phyloP scores from a whole-genome alignment of 2,888 invertebrate genomes.

The Trachelus troglodyta region DNA sequence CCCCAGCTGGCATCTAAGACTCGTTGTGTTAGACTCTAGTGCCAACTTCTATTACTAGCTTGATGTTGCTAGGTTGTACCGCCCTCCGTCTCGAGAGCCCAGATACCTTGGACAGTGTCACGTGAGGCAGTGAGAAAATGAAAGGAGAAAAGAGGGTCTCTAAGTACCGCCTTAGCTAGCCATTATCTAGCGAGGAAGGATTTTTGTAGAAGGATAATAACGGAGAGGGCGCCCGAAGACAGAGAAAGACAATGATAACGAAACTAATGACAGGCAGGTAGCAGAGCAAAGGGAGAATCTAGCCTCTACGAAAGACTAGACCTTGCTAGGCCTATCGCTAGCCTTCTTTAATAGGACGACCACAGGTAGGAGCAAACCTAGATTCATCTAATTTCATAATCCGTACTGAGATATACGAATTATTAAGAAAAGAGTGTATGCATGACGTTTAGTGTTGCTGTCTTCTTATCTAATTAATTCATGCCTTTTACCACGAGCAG shows the following conservation, averaged over 20 bases:
- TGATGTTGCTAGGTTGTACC: neutral
- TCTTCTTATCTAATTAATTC: neutral
- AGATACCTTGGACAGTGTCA: neutral
- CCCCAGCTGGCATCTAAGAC: neutral
- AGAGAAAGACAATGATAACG: constrained; percentile 27
- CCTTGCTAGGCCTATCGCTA: constrained; percentile 52
- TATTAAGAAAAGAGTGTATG: constrained; percentile 14
- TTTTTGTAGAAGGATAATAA: constrained; percentile 34
- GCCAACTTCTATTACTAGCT: neutral
- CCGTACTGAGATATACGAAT: constrained; percentile 20
- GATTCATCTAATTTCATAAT: constrained; percentile 47
- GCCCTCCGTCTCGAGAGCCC: neutral
- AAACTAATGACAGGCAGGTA: constrained; percentile 58
- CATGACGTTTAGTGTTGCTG: constrained; percentile 13
- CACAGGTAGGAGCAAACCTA: constrained; percentile 55
- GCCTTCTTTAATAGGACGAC: constrained; percentile 46
- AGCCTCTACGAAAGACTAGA: constrained; percentile 51
- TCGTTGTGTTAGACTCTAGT: neutral
- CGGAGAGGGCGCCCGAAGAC: neutral
- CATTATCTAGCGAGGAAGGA: constrained; percentile 33
- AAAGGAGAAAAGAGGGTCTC: neutral
- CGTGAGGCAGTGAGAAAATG: neutral
- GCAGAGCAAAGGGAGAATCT: constrained; percentile 53
- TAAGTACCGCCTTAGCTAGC: neutral
- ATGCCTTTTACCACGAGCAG: neutral